phyloP scores from a whole-genome alignment of 2,888 invertebrate genomes.

The Ptychoptera albimana region DNA sequence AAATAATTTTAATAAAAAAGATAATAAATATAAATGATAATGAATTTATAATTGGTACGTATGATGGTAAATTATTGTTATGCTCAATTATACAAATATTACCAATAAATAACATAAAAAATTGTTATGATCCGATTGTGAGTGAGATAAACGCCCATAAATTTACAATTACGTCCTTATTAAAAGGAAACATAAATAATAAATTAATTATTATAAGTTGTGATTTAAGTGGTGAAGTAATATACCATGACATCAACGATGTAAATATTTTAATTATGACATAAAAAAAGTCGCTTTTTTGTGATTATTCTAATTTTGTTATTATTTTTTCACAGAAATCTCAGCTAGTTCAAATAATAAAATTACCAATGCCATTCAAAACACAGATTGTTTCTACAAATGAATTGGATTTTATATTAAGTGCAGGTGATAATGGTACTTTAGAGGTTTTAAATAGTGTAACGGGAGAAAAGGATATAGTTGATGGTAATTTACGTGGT shows the following conservation, averaged over 20 bases:
- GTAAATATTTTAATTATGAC: too few relatives aligned
- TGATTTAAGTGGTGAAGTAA: conserved; percentile 27
- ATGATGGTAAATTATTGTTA: conserved; percentile 23
- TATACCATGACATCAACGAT: conserved; percentile 21
- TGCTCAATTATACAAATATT: conserved; percentile 16
- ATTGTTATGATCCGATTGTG: conserved; percentile 9
- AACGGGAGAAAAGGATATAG: conserved; percentile 17
- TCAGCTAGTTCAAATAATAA: conserved; percentile 18
- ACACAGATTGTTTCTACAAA: conserved; percentile 22
- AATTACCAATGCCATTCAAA: conserved; percentile 27
- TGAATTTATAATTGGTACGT: conserved; percentile 24
- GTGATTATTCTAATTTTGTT: not conserved
- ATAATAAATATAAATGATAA: conserved; percentile 17
- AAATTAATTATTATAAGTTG: conserved; percentile 22
- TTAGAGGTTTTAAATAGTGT: conserved; percentile 20
- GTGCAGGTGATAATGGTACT: conserved; percentile 22
- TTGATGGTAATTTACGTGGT: conserved; percentile 22
- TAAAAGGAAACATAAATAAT: conserved; percentile 16
- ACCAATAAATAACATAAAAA: conserved; percentile 12
- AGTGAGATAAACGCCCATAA: conserved; percentile 20
- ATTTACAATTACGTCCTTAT: conserved; percentile 21
- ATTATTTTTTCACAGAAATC: not conserved
- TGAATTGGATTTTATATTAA: conserved; percentile 21
- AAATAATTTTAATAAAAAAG: conserved; percentile 16
- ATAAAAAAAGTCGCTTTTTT: too few relatives aligned